Base-by-base conservation (phyloP, 2,888 invertebrate species). In the Homarus gammarus region DNA sequence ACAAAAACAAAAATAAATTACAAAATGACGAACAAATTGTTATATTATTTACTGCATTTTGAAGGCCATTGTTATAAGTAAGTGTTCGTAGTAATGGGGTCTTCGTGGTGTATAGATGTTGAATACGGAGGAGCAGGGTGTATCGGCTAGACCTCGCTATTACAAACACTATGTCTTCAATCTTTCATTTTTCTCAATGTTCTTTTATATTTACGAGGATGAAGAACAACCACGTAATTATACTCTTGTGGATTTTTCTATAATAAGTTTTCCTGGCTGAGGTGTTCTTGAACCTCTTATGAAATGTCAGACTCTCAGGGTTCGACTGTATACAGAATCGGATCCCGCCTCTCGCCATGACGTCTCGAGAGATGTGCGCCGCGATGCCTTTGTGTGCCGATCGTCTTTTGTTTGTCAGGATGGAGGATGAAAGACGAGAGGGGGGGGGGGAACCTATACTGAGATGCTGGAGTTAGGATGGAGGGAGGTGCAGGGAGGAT, bases 401-500 rank as follows among this genome's bases (percentile, higher is more conserved):
- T 68, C 15, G 12, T 83, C 82, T 70, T 70, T 83, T 83, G 82
- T 83, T 70, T 83, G 49, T 22, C 38, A 10, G 82, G 82, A 56
- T 15, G 82, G 70, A 70, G 70, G 82, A 49, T 38, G 40, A 49
- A 40, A 22, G 56, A 40, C 36, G 56, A 38, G 12, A 6, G 51
- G n/a, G 27, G 27, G 64, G 27, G 64, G 78, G 31, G 3, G 15
- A 72, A 33, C 3, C 18, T 15, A 8, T n/a, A n/a, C n/a, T n/a
- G n/a, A n/a, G n/a, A n/a, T n/a, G n/a, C n/a, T n/a, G n/a, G n/a
- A n/a, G n/a, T n/a, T n/a, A 2, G 15, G n/a, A n/a, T 12, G 40
- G 22, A 38, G n/a, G 40, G 64, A 18, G 40, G 22, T 40, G 38
- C 27, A 2, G n/a, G 36, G 81, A 64, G 8, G n/a, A 27, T 27